Evolutionary conservation across 2,797 vertebrate genomes (phyloP).

Genomic region (Allobates femoralis): DNA sequence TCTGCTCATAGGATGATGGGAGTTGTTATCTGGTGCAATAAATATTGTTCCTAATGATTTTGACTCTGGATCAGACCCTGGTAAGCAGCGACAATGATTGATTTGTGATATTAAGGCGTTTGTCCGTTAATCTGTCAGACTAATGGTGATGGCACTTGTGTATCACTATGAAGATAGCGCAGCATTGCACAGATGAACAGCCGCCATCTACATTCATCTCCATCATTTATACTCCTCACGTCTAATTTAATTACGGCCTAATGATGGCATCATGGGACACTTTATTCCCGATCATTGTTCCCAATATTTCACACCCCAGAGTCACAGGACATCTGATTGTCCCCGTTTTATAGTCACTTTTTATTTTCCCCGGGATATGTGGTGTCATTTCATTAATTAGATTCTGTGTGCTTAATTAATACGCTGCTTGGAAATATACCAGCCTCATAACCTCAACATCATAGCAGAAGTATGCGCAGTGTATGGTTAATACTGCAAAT

Average conservation of each 20-base stretch:
- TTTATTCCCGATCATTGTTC: neutral
- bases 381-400: slow-evolving; percentile 48
- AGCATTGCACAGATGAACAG: neutral
- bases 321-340: neutral
- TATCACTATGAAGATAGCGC: neutral
- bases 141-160: neutral
- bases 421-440: slow-evolving; percentile 16
- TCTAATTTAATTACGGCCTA: slow-evolving; percentile 9
- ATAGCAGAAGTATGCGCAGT: neutral
- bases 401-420: slow-evolving; percentile 45
- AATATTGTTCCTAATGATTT: slow-evolving; percentile 4
- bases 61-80: neutral
- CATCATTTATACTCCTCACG: too few relatives aligned
- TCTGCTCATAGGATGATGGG: neutral
- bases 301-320: neutral
- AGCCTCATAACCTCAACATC: slow-evolving; percentile 12
- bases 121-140: slow-evolving; percentile 7
- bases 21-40: neutral
- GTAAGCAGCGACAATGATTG: neutral
- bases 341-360: neutral
- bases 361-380: slow-evolving; percentile 7
- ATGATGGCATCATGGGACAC: neutral
- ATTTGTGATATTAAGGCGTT: neutral
- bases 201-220: slow-evolving; percentile 6
- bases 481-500: neutral